phyloP scores from a whole-genome alignment of 2,113 vertebrate genomes.

The Anolis sagrei region DNA sequence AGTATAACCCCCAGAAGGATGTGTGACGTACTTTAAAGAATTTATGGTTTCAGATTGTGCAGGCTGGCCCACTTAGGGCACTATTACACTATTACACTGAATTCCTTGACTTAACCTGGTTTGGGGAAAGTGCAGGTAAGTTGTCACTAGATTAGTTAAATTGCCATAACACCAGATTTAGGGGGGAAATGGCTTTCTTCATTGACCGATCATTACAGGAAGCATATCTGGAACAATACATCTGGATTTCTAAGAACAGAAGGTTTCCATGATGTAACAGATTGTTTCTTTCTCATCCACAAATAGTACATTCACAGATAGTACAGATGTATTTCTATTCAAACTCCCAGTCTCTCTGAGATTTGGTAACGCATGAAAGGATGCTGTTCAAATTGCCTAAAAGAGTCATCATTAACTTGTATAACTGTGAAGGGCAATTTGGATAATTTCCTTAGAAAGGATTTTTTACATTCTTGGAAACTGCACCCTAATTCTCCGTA shows the following conservation, averaged over 20 bases:
- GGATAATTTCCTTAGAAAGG: not conserved
- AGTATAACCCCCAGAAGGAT: too few species aligned
- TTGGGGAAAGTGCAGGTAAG: too few species aligned
- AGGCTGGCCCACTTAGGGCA: not conserved
- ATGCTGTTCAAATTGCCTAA: not conserved
- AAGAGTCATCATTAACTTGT: rapidly evolving
- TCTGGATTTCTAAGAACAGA: not conserved
- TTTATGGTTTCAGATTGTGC: not conserved
- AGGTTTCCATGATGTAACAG: not conserved
- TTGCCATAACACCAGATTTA: not conserved
- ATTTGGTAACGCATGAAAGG: not conserved
- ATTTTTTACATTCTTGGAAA: not conserved
- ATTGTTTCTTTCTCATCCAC: not conserved
- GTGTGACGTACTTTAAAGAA: too few species aligned
- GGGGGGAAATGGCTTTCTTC: not conserved
- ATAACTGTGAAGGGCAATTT: not conserved
- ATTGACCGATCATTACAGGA: not conserved
- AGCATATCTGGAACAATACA: not conserved
- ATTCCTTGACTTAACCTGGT: too few species aligned
- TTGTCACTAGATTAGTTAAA: not conserved
- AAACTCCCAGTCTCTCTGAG: not conserved
- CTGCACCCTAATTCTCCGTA: not conserved
- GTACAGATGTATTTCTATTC: not conserved
- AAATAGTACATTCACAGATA: not conserved
- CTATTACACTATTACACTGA: not conserved